Percentiles rank a stretch among this genome's conserved stretches.
Evolutionary conservation across 2,113 vertebrate species (phyloP).

Genomic region (Asarcornis scutulata): DNA sequence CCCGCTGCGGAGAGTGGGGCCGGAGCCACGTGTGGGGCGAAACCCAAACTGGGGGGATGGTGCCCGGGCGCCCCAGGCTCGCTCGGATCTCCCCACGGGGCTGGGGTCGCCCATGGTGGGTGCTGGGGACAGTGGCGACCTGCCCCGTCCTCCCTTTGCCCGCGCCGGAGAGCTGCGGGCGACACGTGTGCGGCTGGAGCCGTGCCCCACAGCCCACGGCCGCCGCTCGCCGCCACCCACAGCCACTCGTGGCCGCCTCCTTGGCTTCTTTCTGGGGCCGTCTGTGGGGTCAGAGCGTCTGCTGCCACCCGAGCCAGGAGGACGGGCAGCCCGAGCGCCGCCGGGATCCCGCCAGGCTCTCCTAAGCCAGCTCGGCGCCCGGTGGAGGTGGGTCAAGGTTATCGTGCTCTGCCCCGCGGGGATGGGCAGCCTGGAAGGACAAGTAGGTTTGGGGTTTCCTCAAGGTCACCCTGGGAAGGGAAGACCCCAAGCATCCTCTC

Average conservation of each 20-base stretch:
- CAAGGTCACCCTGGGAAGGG: slow-evolving; percentile 14
- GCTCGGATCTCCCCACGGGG: neutral
- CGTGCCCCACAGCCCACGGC: neutral
- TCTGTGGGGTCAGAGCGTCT: neutral
- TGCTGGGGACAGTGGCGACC: neutral
- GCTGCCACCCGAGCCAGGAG: neutral
- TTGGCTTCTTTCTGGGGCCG: neutral
- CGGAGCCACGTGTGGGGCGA: rapidly evolving
- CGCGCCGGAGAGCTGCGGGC: neutral
- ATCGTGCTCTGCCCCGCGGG: neutral
- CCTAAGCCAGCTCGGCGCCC: neutral
- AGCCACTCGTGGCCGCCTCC: neutral
- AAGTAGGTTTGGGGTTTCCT: neutral
- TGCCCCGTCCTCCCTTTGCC: neutral
- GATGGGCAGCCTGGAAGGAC: neutral
- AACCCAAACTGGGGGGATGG: neutral
- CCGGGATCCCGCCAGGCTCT: neutral
- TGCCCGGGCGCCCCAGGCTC: neutral
- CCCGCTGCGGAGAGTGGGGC: rapidly evolving
- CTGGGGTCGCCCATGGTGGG: neutral
- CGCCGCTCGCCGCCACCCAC: neutral
- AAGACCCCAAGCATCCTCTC: neutral
- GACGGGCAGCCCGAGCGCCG: neutral
- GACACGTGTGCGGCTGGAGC: slow-evolving; percentile 24
- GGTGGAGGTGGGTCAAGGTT: slow-evolving; percentile 49